Percentiles rank a stretch among this genome's conserved stretches.
These are phyloP conservation scores for Thumatha senex DNA, from an alignment of 2,888 invertebrate genomes.

Conservation along the genomic window DNA sequence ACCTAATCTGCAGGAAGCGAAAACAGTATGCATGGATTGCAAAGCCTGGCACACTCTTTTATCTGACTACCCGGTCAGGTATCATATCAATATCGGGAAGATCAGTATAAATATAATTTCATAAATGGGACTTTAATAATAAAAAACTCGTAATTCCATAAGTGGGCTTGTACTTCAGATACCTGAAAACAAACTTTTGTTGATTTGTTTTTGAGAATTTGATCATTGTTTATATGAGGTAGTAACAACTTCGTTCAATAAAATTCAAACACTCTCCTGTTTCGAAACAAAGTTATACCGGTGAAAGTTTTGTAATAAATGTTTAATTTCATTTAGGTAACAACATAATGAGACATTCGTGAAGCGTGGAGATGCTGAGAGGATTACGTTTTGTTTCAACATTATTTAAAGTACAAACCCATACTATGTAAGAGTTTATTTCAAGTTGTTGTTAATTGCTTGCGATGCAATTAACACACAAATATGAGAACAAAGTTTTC, in stretches of 20 bases:
- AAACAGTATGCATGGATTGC: too few relatives aligned
- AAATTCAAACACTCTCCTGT: constrained; percentile 9
- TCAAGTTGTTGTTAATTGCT: constrained; percentile 8
- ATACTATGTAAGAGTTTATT: constrained; percentile 12
- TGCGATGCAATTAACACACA: neutral
- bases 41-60: too few relatives aligned
- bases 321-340: constrained; percentile 53
- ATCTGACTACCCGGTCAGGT: too few relatives aligned
- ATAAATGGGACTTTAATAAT: too few relatives aligned
- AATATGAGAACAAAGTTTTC: neutral
- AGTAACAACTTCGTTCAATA: constrained; percentile 2
- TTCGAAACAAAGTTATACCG: constrained; percentile 29
- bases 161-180: too few relatives aligned
- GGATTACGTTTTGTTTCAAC: constrained; percentile 41
- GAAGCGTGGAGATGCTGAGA: constrained; percentile 34
- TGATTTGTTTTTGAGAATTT: neutral
- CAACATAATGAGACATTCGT: constrained; percentile 44
- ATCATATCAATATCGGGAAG: too few relatives aligned
- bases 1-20: too few relatives aligned
- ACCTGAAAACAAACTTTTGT: too few relatives aligned
- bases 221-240: neutral
- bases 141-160: too few relatives aligned
- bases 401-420: constrained; percentile 31
- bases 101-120: too few relatives aligned
- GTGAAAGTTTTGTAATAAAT: constrained; percentile 52